Evolutionary conservation across 2,797 vertebrate genomes (phyloP).

Genomic region (Erpetoichthys calabaricus): DNA sequence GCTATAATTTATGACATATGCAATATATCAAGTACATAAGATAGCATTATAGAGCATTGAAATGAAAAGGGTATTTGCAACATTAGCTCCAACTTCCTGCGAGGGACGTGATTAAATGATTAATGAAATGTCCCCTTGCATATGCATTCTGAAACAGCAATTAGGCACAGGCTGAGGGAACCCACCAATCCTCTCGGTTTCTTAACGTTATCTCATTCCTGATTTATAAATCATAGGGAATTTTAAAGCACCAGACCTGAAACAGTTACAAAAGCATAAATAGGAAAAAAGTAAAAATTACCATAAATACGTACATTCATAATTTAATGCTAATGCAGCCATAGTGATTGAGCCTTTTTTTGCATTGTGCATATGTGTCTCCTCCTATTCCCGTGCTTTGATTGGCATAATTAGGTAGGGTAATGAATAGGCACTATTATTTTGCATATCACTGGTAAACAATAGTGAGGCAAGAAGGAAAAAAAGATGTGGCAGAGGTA

Average conservation of each 20-base stretch:
- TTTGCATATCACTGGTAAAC: slow-evolving; percentile 88
- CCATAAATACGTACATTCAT: slow-evolving; percentile 68
- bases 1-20: slow-evolving; percentile 97
- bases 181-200: slow-evolving; percentile 61
- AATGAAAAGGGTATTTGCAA: slow-evolving; percentile 99
- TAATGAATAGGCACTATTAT: slow-evolving; percentile 76
- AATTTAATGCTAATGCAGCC: slow-evolving; percentile 76
- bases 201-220: slow-evolving; percentile 79
- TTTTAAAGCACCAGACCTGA: slow-evolving; percentile 76
- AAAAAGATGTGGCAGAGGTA: slow-evolving; percentile 67
- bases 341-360: slow-evolving; percentile 57
- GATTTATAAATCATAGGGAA: slow-evolving; percentile 88
- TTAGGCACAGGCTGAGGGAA: slow-evolving; percentile 85
- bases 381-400: slow-evolving; percentile 61
- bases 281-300: slow-evolving; percentile 61
- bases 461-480: slow-evolving; percentile 60
- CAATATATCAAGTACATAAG: slow-evolving; percentile 97
- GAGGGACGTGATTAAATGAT: slow-evolving; percentile 99
- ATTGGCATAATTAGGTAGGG: slow-evolving; percentile 76
- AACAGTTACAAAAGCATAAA: slow-evolving; percentile 74
- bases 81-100: slow-evolving; percentile 98
- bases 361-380: slow-evolving; percentile 67
- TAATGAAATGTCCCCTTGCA: slow-evolving; percentile 98
- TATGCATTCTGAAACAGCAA: slow-evolving; percentile 98
- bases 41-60: slow-evolving; percentile 96